Evolutionary conservation across 2,797 vertebrate genomes (phyloP).

Genomic region (Oryzias dopingdopingensis): DNA sequence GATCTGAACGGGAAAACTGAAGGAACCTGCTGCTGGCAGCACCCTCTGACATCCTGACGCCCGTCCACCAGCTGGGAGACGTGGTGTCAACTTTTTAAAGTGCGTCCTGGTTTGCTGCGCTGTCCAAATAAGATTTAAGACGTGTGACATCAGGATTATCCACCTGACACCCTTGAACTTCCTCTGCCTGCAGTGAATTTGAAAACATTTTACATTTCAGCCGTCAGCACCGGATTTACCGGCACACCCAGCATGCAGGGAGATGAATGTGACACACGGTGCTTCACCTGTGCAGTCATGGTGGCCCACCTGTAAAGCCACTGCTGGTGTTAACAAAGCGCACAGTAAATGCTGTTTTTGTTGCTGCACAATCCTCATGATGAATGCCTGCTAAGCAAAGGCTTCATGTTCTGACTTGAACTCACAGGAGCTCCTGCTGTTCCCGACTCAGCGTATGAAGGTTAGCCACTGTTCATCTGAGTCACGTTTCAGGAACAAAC

Average conservation of each 20-base stretch:
- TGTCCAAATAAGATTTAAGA: conserved; percentile 56
- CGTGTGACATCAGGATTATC: conserved; percentile 25
- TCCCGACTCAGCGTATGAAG: conserved; percentile 31
- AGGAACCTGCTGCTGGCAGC: too few relatives aligned
- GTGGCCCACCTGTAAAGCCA: conserved; percentile 37
- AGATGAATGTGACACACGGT: conserved; percentile 45
- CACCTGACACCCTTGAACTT: conserved; percentile 56
- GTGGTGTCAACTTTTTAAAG: conserved; percentile 37
- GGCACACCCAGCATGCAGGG: conserved; percentile 30
- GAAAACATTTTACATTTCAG: conserved; percentile 28
- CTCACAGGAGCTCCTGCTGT: conserved; percentile 23
- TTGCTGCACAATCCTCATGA: conserved; percentile 31
- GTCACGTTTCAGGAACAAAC: not conserved
- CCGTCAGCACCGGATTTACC: conserved; percentile 51
- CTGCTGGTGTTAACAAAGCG: conserved; percentile 25
- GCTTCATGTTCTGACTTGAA: conserved; percentile 70
- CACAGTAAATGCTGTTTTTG: conserved; percentile 39
- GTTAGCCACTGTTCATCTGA: conserved; percentile 25
- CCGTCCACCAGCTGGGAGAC: conserved; percentile 34
- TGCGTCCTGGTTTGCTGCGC: conserved; percentile 20
- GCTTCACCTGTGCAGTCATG: conserved; percentile 49
- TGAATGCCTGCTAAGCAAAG: conserved; percentile 31
- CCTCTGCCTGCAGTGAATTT: conserved; percentile 32
- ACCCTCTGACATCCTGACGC: too few relatives aligned
- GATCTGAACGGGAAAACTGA: too few relatives aligned